Base-by-base conservation (phyloP, 1,140 invertebrate species). In the Penaeus vannamei region DNA sequence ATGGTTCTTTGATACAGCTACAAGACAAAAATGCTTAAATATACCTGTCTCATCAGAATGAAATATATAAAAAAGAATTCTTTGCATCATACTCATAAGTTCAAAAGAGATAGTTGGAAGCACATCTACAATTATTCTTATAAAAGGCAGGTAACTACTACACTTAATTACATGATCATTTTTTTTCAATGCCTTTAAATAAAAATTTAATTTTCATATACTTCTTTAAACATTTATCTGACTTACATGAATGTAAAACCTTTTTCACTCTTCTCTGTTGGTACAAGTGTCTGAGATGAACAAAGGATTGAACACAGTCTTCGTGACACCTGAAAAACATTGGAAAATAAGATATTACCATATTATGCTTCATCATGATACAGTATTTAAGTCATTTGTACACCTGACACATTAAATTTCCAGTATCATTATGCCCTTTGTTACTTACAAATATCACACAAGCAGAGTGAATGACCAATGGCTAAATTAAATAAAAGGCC, bases 161-260 rank as follows among this genome's bases (percentile, higher is more conserved):
- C 46, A 53, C 14, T 53, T 53, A 53, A 53, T 53, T 12, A 53
- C 14, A 53, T 53, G 10, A 36, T n/a, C n/a, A n/a, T n/a, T n/a
- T n/a, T n/a, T n/a, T n/a, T n/a, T n/a, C n/a, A n/a, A n/a, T 36
- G 36, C 5, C 36, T 36, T 36, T 36, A 36, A 36, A 36, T 36
- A 1, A 36, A 1, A 1, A 36, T 5, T 36, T 36, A 36, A 5
- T 36, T 36, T 53, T 1, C 79, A 36, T 81, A n/a, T 36, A 36
- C 26, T 32, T 42, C 36, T n/a, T 36, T 20, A n/a, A 36, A 84
- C 36, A 36, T 36, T 42, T 84, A 19, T 20, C 53, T 32, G 64
- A 92, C 93, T 93, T 94, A 97, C 96, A 97, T 95, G 66, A 97
- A 95, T 89, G 95, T 93, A 93, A 97, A 97, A 72, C 96, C 97